Evolutionary conservation across 1,140 invertebrate genomes (phyloP).

Genomic region (Pseudomyrmex pallidus): DNA sequence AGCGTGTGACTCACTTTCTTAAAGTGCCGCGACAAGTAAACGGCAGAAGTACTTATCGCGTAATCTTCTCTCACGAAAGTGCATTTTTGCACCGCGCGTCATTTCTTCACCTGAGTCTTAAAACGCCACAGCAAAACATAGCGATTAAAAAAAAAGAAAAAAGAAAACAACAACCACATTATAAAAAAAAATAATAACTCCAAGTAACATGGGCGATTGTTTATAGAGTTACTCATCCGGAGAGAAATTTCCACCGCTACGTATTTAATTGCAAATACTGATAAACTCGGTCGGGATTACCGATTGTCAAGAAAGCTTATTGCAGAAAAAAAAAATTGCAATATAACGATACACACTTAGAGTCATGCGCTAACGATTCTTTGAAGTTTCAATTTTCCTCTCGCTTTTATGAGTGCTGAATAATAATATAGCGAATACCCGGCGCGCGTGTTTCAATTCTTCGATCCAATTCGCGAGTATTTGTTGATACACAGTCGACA

Average conservation of each 20-base stretch:
- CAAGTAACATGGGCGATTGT: constrained; percentile 34
- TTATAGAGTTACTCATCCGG: constrained; percentile 27
- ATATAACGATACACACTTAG: constrained; percentile 18
- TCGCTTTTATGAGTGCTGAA: constrained; percentile 26
- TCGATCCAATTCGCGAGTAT: constrained; percentile 53
- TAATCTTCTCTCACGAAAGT: constrained; percentile 22
- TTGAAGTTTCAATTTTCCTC: constrained; percentile 11
- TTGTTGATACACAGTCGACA: constrained; percentile 55
- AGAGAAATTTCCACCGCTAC: constrained; percentile 11
- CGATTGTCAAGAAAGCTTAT: constrained; percentile 12
- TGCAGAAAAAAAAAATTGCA: background rate
- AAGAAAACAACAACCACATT: background rate
- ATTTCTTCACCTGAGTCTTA: constrained; percentile 17
- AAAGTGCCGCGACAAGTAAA: constrained; percentile 12
- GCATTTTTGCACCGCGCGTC: constrained; percentile 13
- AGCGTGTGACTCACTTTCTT: background rate
- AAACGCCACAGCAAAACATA: background rate
- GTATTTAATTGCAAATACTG: constrained; percentile 19
- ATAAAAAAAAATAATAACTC: constrained; percentile 12
- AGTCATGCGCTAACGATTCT: constrained; percentile 36
- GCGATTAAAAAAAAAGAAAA: background rate
- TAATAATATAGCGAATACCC: constrained; percentile 10
- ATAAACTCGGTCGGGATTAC: constrained; percentile 20
- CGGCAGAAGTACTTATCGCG: constrained; percentile 21
- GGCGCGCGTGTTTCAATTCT: constrained; percentile 13